These are phyloP conservation scores for Drosophila asahinai DNA, from an alignment of 1,140 invertebrate species.

Conservation along the genomic window DNA sequence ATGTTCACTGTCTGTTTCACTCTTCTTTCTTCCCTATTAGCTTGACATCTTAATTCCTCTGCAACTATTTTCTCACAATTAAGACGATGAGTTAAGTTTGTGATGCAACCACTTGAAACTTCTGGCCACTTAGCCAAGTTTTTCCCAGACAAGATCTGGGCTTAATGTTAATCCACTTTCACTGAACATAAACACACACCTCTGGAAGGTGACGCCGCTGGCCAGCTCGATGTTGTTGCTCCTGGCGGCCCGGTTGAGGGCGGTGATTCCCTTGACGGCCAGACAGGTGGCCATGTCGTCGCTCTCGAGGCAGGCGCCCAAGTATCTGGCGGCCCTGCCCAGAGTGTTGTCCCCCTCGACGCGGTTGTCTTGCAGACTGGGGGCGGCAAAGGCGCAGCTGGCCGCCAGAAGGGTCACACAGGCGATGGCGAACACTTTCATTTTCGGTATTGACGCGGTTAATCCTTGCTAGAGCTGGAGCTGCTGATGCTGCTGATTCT, in stretches of 20 bases:
- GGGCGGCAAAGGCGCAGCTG: conserved; percentile 78
- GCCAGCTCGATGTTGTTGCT: conserved; percentile 87
- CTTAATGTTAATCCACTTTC: conserved; percentile 21
- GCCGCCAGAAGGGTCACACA: conserved; percentile 70
- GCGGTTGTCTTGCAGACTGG: conserved; percentile 81
- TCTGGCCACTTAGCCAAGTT: conserved; percentile 15
- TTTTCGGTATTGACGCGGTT: conserved; percentile 75
- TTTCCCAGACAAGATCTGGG: conserved; percentile 7
- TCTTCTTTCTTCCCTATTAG: neutral
- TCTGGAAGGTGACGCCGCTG: conserved; percentile 87
- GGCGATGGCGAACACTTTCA: conserved; percentile 84
- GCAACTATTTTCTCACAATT: conserved; percentile 1
- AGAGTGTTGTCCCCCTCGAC: conserved; percentile 77
- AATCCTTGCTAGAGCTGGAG: conserved; percentile 59
- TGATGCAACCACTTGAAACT: conserved; percentile 31
- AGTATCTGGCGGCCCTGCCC: conserved; percentile 73
- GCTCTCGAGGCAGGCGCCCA: conserved; percentile 80
- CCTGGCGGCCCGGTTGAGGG: conserved; percentile 87
- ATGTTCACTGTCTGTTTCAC: neutral
- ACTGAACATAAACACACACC: conserved; percentile 79
- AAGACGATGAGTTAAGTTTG: neutral
- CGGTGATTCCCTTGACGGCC: conserved; percentile 87
- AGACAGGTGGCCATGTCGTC: conserved; percentile 87
- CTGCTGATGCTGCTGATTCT: conserved; percentile 46
- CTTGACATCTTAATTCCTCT: neutral